A percentile compares a stretch with the other conserved stretches of the same genome.
Conservation (phyloP, 2,888 invertebrate species). For the Nipponacmea schrenckii region DNA sequence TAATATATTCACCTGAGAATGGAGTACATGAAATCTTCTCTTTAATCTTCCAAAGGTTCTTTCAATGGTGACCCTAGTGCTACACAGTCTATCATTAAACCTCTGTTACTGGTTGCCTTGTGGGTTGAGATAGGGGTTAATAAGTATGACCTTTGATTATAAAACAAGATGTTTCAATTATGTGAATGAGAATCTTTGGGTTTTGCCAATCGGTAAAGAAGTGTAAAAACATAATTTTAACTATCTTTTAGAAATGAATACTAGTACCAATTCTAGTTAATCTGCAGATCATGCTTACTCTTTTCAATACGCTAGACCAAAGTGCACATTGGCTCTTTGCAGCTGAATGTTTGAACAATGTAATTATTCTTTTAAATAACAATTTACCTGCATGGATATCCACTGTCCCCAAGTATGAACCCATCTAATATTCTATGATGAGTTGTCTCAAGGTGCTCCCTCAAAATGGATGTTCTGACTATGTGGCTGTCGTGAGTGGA, state of each 20-base stretch:
- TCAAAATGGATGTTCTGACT: neutral
- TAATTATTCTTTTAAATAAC: neutral
- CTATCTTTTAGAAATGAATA: neutral
- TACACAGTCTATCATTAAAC: neutral
- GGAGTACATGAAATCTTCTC: constrained; percentile 20
- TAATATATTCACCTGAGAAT: constrained; percentile 10
- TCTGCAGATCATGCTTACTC: too few relatives aligned
- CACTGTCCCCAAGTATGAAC: constrained; percentile 14
- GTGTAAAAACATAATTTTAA: neutral
- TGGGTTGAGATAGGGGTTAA: constrained; percentile 12
- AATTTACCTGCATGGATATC: constrained; percentile 8
- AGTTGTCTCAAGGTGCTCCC: neutral
- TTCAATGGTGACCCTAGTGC: constrained; percentile 17
- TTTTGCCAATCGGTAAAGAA: neutral
- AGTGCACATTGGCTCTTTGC: too few relatives aligned
- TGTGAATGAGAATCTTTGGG: neutral
- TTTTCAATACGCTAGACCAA: too few relatives aligned
- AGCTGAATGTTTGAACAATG: too few relatives aligned
- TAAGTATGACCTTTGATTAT: too few relatives aligned
- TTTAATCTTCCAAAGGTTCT: constrained; percentile 20
- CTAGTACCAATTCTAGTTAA: neutral
- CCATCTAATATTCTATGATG: neutral
- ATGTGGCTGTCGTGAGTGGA: constrained; percentile 17
- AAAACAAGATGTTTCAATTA: neutral
- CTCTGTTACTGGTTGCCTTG: neutral